Percentiles rank a stretch among this genome's conserved stretches.
Evolutionary conservation across 2,888 invertebrate species (phyloP).

Genomic region (Agriotes lineatus): DNA sequence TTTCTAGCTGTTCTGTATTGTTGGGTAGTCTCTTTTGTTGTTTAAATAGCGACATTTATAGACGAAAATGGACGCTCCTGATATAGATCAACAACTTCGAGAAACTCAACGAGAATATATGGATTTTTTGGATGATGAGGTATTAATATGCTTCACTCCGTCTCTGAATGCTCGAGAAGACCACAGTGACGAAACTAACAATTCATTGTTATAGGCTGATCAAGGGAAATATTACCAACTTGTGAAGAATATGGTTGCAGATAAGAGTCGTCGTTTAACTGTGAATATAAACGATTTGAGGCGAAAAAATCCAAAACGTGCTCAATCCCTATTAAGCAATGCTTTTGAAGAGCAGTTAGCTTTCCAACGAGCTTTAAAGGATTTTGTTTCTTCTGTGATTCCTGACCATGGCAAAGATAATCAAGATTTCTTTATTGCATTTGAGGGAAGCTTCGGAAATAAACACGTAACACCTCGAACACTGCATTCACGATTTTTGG

Average conservation of each 20-base stretch:
- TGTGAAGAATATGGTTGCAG: conserved; percentile 92
- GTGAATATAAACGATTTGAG: conserved; percentile 96
- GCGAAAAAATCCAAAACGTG: conserved; percentile 84
- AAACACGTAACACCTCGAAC: conserved; percentile 97
- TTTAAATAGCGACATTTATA: no score
- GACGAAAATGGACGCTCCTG: conserved; percentile 70
- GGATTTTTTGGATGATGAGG: conserved; percentile 97
- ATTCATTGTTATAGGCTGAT: conserved; percentile 76
- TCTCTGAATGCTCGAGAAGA: no score
- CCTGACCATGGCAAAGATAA: conserved; percentile 84
- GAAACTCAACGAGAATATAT: conserved; percentile 92
- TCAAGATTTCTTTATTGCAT: conserved; percentile 93
- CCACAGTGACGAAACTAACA: not conserved
- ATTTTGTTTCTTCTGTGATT: conserved; percentile 87
- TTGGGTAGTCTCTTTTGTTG: no score
- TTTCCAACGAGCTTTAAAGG: conserved; percentile 92
- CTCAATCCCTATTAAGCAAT: conserved; percentile 80
- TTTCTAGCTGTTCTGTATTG: no score
- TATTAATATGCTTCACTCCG: conserved; percentile 62
- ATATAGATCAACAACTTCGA: conserved; percentile 83
- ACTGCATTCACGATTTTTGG: conserved; percentile 85
- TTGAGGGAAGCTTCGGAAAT: conserved; percentile 97
- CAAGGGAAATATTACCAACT: conserved; percentile 89
- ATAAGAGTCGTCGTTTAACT: conserved; percentile 81
- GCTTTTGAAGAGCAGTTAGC: conserved; percentile 94